Percentiles rank a stretch among this genome's conserved stretches.
phyloP scores from a whole-genome alignment of 2,797 vertebrate species.

The Malacoctenus gilli region DNA sequence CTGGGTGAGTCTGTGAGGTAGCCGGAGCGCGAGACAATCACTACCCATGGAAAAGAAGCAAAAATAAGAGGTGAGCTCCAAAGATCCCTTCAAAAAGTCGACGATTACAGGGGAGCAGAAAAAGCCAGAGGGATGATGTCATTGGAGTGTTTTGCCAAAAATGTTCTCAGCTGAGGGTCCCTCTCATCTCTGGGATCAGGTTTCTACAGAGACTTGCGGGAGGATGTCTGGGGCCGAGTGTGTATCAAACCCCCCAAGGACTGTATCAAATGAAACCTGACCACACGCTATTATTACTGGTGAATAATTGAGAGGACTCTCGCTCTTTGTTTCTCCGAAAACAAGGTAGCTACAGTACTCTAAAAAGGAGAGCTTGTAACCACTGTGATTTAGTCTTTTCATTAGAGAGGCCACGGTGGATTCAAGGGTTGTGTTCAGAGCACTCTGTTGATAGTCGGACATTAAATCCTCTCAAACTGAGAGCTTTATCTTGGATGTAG shows the following conservation, averaged over 20 bases:
- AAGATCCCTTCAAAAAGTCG: constrained; percentile 13
- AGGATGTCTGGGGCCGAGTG: constrained; percentile 41
- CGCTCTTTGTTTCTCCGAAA: constrained; percentile 36
- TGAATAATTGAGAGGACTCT: constrained; percentile 63
- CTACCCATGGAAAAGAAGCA: constrained; percentile 4
- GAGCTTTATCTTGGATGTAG: constrained; percentile 29
- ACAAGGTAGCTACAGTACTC: constrained; percentile 21
- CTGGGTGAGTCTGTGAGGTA: too few species aligned
- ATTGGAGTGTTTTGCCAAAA: constrained; percentile 64
- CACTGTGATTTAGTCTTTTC: constrained; percentile 21
- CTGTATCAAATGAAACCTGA: constrained; percentile 53
- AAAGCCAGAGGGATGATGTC: constrained; percentile 60
- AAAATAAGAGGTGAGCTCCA: constrained; percentile 18
- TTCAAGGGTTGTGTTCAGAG: constrained; percentile 32
- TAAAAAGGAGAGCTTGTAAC: constrained; percentile 43
- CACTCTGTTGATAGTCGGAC: constrained; percentile 26
- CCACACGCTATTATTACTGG: constrained; percentile 43
- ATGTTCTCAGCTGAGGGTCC: constrained; percentile 62
- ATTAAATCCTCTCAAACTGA: constrained; percentile 17
- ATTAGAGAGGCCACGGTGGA: constrained; percentile 35
- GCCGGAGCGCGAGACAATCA: too few species aligned
- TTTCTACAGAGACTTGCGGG: constrained; percentile 66
- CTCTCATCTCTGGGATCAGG: constrained; percentile 63
- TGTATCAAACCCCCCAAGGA: constrained; percentile 49
- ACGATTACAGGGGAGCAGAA: constrained; percentile 24